phyloP scores from a whole-genome alignment of 2,797 vertebrate species.

The Nasua narica region DNA sequence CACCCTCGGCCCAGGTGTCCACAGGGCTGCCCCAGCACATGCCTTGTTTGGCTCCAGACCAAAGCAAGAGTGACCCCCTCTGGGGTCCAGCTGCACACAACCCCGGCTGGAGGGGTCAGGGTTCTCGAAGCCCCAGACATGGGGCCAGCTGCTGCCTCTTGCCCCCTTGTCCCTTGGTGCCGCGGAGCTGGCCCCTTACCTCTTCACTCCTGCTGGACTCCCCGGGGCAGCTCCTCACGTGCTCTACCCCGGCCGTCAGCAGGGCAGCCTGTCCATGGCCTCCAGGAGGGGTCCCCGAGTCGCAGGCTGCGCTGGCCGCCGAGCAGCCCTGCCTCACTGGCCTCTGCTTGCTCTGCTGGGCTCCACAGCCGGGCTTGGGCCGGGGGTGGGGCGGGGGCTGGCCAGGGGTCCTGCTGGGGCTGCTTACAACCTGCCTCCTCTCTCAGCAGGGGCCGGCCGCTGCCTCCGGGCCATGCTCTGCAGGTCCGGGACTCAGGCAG shows the following conservation, averaged over 20 bases:
- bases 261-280: conserved; percentile 47
- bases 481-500: background rate
- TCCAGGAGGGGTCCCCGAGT: conserved; percentile 41
- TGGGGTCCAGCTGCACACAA: background rate
- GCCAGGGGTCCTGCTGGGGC: background rate
- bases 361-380: background rate
- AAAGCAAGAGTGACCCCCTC: background rate
- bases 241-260: conserved; percentile 50
- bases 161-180: background rate
- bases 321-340: conserved; percentile 43
- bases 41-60: background rate
- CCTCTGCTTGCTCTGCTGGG: conserved; percentile 29
- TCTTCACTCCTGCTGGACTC: conserved; percentile 60
- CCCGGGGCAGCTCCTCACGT: conserved; percentile 44
- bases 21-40: background rate
- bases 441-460: background rate
- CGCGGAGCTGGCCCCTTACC: conserved; percentile 72
- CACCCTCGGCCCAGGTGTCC: background rate
- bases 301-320: background rate
- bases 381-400: background rate
- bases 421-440: conserved; percentile 14
- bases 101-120: background rate
- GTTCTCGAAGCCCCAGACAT: background rate
- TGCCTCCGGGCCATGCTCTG: conserved; percentile 3
- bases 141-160: background rate